A percentile compares a stretch with the other conserved stretches of the same genome.
These are phyloP conservation scores for Eupithecia subumbrata DNA, from an alignment of 2,888 invertebrate genomes.

Conservation along the genomic window DNA sequence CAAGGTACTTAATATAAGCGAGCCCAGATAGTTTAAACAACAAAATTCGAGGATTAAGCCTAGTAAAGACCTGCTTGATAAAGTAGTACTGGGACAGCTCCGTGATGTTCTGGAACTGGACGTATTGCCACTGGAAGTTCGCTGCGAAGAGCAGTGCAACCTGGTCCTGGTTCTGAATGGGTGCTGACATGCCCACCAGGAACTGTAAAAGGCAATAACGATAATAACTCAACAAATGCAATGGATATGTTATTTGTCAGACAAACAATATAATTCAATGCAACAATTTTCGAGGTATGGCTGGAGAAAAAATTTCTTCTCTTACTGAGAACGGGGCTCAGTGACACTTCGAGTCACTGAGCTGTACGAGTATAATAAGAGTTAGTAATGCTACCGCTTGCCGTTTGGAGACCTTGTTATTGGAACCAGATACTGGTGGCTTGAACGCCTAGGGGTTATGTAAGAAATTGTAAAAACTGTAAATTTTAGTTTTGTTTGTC, in stretches of 20 bases:
- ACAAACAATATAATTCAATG: background rate
- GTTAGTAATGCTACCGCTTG: too few species aligned
- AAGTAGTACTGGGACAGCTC: constrained; percentile 79
- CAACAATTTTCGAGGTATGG: background rate
- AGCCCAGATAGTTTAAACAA: background rate
- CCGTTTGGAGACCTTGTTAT: too few species aligned
- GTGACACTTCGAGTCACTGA: background rate
- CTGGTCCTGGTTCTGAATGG: constrained; percentile 81
- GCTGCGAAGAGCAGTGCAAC: constrained; percentile 82
- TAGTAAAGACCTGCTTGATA: constrained; percentile 55
- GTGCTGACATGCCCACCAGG: constrained; percentile 83
- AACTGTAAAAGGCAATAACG: constrained; percentile 70
- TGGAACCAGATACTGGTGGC: too few species aligned
- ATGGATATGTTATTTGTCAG: background rate
- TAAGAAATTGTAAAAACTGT: background rate
- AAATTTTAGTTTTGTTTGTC: background rate
- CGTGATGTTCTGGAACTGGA: constrained; percentile 79
- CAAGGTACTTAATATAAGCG: background rate
- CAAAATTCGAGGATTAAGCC: background rate
- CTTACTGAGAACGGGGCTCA: background rate
- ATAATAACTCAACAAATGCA: background rate
- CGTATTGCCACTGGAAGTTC: constrained; percentile 87
- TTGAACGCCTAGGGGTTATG: too few species aligned
- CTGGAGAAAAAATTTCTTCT: background rate
- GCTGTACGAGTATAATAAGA: too few species aligned